phyloP scores from a whole-genome alignment of 2,797 vertebrate species.

The Gymnothorax javanicus region DNA sequence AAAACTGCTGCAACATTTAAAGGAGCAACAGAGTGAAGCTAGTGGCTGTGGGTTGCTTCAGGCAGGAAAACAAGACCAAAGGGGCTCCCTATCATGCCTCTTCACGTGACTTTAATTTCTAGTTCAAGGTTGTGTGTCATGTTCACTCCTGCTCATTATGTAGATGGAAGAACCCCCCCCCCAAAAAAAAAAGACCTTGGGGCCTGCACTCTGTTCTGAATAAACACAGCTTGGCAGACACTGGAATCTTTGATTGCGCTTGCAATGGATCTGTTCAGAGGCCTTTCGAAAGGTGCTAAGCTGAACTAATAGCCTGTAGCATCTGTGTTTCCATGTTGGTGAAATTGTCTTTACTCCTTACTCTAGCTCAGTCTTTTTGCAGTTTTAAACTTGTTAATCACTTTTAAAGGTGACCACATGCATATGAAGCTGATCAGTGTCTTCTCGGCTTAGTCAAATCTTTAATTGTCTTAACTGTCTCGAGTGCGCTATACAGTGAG shows the following conservation, averaged over 20 bases:
- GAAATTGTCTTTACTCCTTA: neutral
- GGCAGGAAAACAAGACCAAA: neutral
- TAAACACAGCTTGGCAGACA: conserved; percentile 20
- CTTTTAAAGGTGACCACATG: neutral
- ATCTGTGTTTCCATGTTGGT: neutral
- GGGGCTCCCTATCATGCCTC: neutral
- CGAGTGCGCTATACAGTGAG: neutral
- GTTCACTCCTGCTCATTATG: neutral
- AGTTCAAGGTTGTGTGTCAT: neutral
- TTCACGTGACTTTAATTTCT: neutral
- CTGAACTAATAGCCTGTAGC: neutral
- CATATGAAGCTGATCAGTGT: neutral
- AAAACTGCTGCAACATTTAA: neutral
- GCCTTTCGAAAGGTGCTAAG: neutral
- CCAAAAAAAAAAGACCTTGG: neutral
- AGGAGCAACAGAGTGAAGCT: neutral
- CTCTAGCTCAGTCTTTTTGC: neutral
- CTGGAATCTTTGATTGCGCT: neutral
- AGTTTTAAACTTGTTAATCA: neutral
- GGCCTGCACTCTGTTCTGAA: neutral
- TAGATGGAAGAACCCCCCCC: neutral
- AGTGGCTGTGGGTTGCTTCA: neutral
- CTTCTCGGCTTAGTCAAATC: neutral
- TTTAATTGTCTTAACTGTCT: neutral
- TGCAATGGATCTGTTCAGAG: conserved; percentile 5